These are phyloP conservation scores for Bradypodion ventrale DNA, from an alignment of 2,797 vertebrate genomes.

Conservation along the genomic window DNA sequence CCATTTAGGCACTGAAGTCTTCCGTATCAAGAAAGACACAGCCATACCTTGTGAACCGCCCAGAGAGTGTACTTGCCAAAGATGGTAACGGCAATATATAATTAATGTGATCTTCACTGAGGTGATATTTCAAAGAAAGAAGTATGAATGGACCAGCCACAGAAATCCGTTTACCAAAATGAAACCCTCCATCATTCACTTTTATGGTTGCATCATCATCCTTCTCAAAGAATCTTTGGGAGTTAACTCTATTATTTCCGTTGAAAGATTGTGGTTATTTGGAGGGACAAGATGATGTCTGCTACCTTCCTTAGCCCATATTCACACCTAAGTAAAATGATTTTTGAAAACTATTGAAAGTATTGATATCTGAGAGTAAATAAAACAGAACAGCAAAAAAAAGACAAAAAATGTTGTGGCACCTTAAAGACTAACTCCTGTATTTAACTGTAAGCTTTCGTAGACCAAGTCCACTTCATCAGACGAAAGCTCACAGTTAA, in stretches of 20 bases:
- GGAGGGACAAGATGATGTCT: neutral
- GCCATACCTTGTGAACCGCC: too few species aligned
- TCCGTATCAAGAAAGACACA: too few species aligned
- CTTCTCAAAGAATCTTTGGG: neutral
- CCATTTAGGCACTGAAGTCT: neutral
- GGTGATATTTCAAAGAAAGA: neutral
- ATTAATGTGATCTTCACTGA: neutral
- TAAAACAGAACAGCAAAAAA: too few species aligned
- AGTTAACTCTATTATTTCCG: neutral
- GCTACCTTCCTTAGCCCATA: neutral
- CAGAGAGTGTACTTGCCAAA: too few species aligned
- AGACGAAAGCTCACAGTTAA: too few species aligned
- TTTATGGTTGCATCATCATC: neutral
- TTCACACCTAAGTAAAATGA: neutral
- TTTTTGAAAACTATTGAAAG: neutral
- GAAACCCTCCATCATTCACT: neutral
- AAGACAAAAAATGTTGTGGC: too few species aligned
- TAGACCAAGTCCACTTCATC: too few species aligned
- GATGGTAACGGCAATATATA: neutral
- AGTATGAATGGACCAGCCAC: neutral
- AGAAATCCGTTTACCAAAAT: neutral
- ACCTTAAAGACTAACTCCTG: too few species aligned
- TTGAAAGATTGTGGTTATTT: neutral
- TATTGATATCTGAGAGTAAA: too few species aligned
- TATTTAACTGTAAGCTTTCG: too few species aligned